Conservation (phyloP, 2,888 invertebrate genomes). For the Eristalis intricaria region DNA sequence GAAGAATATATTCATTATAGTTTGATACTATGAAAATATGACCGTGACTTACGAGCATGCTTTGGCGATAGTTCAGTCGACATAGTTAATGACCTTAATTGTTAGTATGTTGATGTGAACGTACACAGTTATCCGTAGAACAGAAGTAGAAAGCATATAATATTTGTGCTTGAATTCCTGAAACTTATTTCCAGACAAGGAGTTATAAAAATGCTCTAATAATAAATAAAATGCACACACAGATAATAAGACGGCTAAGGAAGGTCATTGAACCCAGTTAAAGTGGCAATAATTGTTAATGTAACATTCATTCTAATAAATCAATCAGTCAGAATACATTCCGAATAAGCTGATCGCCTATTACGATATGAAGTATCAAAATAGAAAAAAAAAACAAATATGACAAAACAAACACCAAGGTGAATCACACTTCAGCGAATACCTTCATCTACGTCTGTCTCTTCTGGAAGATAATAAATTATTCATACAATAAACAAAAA, state of each 20-base stretch:
- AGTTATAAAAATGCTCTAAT: too few relatives aligned
- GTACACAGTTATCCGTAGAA: neutral
- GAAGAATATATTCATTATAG: neutral
- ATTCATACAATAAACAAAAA: constrained; percentile 58
- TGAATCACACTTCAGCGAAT: constrained; percentile 50
- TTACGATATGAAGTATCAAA: constrained; percentile 26
- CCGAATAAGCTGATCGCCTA: constrained; percentile 38
- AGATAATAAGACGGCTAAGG: too few relatives aligned
- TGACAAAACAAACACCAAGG: constrained; percentile 43
- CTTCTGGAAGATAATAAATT: constrained; percentile 53
- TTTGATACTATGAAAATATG: constrained; percentile 10
- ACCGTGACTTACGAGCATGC: constrained; percentile 20
- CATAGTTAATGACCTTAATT: neutral
- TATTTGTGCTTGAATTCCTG: too few relatives aligned
- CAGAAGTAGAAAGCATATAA: too few relatives aligned
- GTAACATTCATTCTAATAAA: constrained; percentile 31
- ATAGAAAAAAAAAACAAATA: constrained; percentile 4
- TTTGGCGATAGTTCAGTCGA: neutral
- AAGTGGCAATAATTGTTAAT: neutral
- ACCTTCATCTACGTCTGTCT: constrained; percentile 36
- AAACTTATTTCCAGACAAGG: too few relatives aligned
- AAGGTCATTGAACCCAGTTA: constrained; percentile 32
- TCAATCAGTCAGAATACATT: constrained; percentile 24
- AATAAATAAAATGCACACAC: too few relatives aligned
- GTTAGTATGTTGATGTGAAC: neutral